phyloP scores from a whole-genome alignment of 2,797 vertebrate genomes.

The Neosilurus mollespiculum region DNA sequence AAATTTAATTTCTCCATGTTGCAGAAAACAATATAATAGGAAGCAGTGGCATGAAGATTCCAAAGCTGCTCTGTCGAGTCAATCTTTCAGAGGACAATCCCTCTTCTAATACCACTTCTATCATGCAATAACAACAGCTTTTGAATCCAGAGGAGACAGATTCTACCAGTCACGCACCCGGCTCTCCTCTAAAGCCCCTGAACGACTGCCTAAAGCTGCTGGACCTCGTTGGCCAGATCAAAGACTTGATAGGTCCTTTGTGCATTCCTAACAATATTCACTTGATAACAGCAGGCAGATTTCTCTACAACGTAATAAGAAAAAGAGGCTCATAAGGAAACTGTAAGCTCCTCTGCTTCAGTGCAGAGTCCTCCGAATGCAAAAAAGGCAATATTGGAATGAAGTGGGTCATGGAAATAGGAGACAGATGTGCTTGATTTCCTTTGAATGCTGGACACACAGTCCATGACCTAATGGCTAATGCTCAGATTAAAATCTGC shows the following conservation, averaged over 20 bases:
- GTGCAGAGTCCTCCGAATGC: constrained; percentile 50
- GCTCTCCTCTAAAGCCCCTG: constrained; percentile 44
- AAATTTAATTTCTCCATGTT: constrained; percentile 60
- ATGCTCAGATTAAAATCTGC: constrained; percentile 53
- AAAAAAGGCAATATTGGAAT: constrained; percentile 55
- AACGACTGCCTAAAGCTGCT: constrained; percentile 43
- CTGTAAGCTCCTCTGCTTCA: constrained; percentile 55
- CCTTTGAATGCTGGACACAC: constrained; percentile 47
- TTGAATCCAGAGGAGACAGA: constrained; percentile 64
- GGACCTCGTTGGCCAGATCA: constrained; percentile 65
- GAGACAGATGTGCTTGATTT: constrained; percentile 62
- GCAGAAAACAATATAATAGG: constrained; percentile 62
- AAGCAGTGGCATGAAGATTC: constrained; percentile 55
- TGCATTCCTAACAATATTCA: constrained; percentile 65
- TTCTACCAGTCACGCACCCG: constrained; percentile 63
- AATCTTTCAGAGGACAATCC: constrained; percentile 60
- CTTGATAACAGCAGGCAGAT: constrained; percentile 65
- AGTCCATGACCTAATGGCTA: constrained; percentile 56
- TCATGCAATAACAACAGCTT: constrained; percentile 69
- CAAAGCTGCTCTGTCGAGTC: constrained; percentile 41
- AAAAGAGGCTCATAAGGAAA: constrained; percentile 54
- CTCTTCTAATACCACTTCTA: constrained; percentile 69
- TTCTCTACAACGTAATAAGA: constrained; percentile 63
- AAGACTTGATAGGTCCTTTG: constrained; percentile 64
- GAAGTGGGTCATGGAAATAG: constrained; percentile 57